Conservation (phyloP, 1,140 invertebrate genomes). For the Cyrtorhinus lividipennis region DNA sequence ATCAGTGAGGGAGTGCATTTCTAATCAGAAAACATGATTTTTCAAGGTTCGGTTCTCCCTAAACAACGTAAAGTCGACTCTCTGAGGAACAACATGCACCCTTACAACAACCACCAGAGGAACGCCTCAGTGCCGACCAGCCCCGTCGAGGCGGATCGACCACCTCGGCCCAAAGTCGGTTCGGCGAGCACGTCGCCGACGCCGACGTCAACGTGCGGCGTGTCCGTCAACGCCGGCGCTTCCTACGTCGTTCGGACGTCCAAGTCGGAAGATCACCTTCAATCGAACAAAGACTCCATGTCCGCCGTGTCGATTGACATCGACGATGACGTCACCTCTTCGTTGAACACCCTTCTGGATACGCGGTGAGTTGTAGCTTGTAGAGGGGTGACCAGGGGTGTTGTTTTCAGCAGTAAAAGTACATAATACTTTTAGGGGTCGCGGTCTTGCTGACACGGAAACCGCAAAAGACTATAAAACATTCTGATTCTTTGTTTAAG, state of each 20-base stretch:
- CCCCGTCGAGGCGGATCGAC: conserved; percentile 42
- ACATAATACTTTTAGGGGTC: no score
- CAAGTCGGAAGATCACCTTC: conserved; percentile 71
- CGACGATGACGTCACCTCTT: conserved; percentile 84
- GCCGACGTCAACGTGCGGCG: conserved; percentile 17
- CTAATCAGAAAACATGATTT: no score
- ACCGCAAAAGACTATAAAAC: no score
- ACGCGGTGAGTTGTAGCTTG: conserved; percentile 55
- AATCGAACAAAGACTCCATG: conserved; percentile 39
- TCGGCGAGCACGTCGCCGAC: conserved; percentile 23
- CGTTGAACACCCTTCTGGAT: conserved; percentile 74
- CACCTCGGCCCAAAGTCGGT: conserved; percentile 13
- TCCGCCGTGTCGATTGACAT: conserved; percentile 76
- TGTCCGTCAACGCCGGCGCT: conserved; percentile 16
- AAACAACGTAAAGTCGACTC: conserved; percentile 49
- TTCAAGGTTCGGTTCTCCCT: conserved; percentile 32
- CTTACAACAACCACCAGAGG: conserved; percentile 31
- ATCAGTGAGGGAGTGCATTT: no score
- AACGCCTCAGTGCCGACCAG: conserved; percentile 69
- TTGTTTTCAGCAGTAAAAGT: no score
- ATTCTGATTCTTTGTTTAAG: no score
- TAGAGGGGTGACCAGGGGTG: no score
- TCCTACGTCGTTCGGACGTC: conserved; percentile 41
- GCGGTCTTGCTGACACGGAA: no score
- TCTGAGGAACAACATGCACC: conserved; percentile 36